Conservation (phyloP, 2,113 vertebrate genomes). For the Oncorhynchus tshawytscha region DNA sequence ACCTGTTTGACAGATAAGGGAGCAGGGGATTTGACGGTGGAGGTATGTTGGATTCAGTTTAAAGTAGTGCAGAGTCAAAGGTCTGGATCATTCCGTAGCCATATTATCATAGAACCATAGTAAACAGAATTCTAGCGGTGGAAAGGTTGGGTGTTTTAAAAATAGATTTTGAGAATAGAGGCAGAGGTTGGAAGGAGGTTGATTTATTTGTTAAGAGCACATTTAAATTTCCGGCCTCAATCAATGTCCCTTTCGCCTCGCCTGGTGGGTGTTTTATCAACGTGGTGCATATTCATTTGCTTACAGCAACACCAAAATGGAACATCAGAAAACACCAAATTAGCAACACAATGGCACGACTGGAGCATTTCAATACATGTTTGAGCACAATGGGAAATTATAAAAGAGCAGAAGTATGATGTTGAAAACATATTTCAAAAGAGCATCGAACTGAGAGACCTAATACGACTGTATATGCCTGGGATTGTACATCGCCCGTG, state of each 20-base stretch:
- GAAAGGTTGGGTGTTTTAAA: not conserved
- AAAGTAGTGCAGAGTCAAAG: not conserved
- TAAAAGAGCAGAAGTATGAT: no score
- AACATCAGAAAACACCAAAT: not conserved
- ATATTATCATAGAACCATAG: not conserved
- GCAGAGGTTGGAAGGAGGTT: not conserved
- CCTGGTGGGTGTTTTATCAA: not conserved
- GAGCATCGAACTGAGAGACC: not conserved
- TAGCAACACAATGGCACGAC: not conserved
- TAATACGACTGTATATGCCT: not conserved
- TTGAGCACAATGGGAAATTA: not conserved
- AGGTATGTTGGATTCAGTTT: not conserved
- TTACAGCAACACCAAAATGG: not conserved
- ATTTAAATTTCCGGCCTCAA: not conserved
- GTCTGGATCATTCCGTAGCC: not conserved
- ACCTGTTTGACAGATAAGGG: not conserved
- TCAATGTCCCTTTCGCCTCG: not conserved
- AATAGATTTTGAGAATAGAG: not conserved
- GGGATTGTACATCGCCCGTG: not conserved
- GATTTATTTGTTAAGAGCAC: not conserved
- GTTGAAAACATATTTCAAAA: not conserved
- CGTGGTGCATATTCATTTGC: not conserved
- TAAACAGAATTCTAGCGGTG: not conserved
- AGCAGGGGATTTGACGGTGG: not conserved
- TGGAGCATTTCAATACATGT: not conserved